Conservation (phyloP, 2,888 invertebrate genomes). For the Pandemis corylana region DNA sequence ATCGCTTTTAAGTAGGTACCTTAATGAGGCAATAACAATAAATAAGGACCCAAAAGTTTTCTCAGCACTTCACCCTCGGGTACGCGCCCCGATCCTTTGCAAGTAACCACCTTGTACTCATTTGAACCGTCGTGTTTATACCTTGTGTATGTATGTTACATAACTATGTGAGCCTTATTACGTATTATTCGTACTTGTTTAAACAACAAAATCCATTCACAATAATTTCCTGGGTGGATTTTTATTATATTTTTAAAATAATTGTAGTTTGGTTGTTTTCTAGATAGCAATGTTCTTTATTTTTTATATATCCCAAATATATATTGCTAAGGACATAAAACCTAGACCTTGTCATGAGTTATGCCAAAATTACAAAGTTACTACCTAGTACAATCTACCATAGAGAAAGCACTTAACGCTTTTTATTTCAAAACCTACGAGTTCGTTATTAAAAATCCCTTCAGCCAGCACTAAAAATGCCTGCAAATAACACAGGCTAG, state of each 20-base stretch:
- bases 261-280: too few species aligned
- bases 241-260: too few species aligned
- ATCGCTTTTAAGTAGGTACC: slow-evolving; percentile 79
- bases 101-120: slow-evolving; percentile 75
- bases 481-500: slow-evolving; percentile 10
- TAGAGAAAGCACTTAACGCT: too few species aligned
- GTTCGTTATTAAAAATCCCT: too few species aligned
- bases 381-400: too few species aligned
- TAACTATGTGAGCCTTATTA: slow-evolving; percentile 45
- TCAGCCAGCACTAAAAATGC: neutral
- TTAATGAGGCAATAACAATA: slow-evolving; percentile 85
- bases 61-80: slow-evolving; percentile 73
- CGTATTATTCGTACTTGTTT: neutral
- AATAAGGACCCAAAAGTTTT: slow-evolving; percentile 85
- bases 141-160: slow-evolving; percentile 51
- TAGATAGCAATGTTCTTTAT: too few species aligned
- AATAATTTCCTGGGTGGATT: too few species aligned
- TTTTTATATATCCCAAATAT: too few species aligned
- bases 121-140: slow-evolving; percentile 70
- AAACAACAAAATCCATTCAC: neutral
- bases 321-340: too few species aligned
- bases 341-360: too few species aligned
- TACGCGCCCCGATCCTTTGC: slow-evolving; percentile 68
- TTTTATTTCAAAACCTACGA: too few species aligned
- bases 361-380: too few species aligned